Conservation (phyloP, 2,113 vertebrate species). For the Uria aalge region DNA sequence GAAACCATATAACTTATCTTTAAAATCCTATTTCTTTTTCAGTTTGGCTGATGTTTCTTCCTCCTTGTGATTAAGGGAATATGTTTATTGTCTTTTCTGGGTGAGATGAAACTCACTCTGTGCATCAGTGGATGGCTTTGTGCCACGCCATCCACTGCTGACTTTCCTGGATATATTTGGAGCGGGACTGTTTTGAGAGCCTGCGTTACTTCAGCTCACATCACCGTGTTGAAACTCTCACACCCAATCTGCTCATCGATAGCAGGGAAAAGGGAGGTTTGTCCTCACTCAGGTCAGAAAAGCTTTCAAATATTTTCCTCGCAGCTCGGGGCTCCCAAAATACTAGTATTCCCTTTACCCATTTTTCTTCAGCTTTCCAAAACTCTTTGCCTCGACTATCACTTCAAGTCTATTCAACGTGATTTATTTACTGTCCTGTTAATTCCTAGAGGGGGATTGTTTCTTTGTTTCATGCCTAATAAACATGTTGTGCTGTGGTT, state of each 20-base stretch:
- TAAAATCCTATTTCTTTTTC: not conserved
- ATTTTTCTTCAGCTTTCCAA: not conserved
- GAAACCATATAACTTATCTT: not conserved
- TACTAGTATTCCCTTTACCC: not conserved
- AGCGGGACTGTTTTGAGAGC: not conserved
- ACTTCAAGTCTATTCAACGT: not conserved
- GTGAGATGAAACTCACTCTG: not conserved
- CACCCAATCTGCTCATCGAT: not conserved
- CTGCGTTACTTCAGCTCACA: fast-evolving
- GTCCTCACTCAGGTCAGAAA: not conserved
- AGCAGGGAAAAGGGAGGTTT: not conserved
- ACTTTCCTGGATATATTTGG: not conserved
- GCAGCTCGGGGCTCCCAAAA: not conserved
- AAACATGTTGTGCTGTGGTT: not conserved
- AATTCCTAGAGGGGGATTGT: not conserved
- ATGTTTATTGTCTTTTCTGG: not conserved
- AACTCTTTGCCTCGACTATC: not conserved
- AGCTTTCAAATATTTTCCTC: not conserved
- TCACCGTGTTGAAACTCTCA: fast-evolving
- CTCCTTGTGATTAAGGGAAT: not conserved
- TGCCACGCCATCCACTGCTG: not conserved
- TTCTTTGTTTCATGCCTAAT: not conserved
- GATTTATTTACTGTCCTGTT: not conserved
- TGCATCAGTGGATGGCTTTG: not conserved
- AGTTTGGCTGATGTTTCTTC: not conserved